Base-by-base conservation (phyloP, 2,888 invertebrate genomes). In the Ceraclea dissimilis region DNA sequence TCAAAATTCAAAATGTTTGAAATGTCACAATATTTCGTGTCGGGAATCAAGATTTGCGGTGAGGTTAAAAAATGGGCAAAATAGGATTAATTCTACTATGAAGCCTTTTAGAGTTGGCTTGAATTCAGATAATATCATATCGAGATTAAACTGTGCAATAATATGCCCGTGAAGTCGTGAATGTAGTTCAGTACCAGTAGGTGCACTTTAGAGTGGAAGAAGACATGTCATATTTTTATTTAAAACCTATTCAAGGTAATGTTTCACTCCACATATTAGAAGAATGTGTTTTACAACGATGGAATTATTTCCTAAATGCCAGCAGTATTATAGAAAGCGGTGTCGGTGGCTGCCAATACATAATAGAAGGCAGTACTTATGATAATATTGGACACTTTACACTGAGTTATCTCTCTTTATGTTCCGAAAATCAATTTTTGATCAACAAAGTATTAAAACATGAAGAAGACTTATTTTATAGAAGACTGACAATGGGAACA, bases 161-260 rank as follows among this genome's bases (percentile, higher is more conserved):
- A n/a, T n/a, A n/a, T n/a, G n/a, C n/a, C n/a, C n/a, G n/a, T n/a
- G n/a, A n/a, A n/a, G n/a, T n/a, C n/a, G n/a, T n/a, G n/a, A n/a
- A n/a, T n/a, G n/a, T n/a, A n/a, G n/a, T n/a, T n/a, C n/a, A n/a
- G n/a, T n/a, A n/a, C n/a, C n/a, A n/a, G n/a, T n/a, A n/a, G n/a
- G n/a, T n/a, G n/a, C n/a, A n/a, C n/a, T n/a, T n/a, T n/a, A n/a
- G n/a, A n/a, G n/a, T n/a, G n/a, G n/a, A n/a, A n/a, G n/a, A n/a
- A n/a, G n/a, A n/a, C n/a, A 76, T 75, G 75, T 74, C 74, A n/a
- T 79, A 79, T 69, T 82, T 82, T 66, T 83, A 83, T 67, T 71
- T 82, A 62, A 71, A 71, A 56, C 76, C 80, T 43, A 79, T 80
- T 1, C 75, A 74, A 68, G 82, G 82, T 39, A 68, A 76, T 55